These are phyloP conservation scores for Drosophila pseudoananassae DNA, from an alignment of 1,140 invertebrate species.

Conservation along the genomic window DNA sequence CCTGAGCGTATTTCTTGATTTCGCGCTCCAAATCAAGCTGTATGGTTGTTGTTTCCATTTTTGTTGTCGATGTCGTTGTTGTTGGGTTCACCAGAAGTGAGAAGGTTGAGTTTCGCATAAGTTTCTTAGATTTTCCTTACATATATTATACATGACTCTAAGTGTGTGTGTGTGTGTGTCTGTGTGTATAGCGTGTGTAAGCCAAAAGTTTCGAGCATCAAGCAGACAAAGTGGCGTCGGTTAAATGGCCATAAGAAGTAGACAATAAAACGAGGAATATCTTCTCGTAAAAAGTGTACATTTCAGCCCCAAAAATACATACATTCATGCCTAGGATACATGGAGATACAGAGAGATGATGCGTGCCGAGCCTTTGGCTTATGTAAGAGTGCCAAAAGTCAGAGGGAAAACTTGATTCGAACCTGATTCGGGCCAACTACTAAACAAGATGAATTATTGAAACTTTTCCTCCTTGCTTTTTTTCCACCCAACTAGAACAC, in stretches of 20 bases:
- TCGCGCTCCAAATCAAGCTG: slow-evolving; percentile 83
- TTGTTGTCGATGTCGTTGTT: slow-evolving; percentile 14
- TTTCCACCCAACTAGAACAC: not conserved
- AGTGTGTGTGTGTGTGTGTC: slow-evolving; percentile 1
- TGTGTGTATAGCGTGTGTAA: slow-evolving; percentile 11
- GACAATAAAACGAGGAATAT: slow-evolving; percentile 41
- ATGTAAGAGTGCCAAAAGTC: slow-evolving; percentile 40
- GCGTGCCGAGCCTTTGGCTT: slow-evolving; percentile 22
- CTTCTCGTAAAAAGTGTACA: slow-evolving; percentile 54
- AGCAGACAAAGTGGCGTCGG: slow-evolving; percentile 70
- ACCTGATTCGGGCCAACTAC: slow-evolving; percentile 15
- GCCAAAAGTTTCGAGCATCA: slow-evolving; percentile 45
- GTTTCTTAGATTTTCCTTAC: slow-evolving; percentile 47
- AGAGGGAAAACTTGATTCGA: slow-evolving; percentile 18
- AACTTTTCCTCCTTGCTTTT: slow-evolving; percentile 3
- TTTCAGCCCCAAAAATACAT: slow-evolving; percentile 27
- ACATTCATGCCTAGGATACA: not conserved
- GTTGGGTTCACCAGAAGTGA: slow-evolving; percentile 52
- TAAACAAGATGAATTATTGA: slow-evolving; percentile 38
- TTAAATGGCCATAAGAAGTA: slow-evolving; percentile 68
- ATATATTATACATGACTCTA: slow-evolving; percentile 22
- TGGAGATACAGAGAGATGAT: slow-evolving; percentile 9
- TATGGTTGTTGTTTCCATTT: slow-evolving; percentile 27
- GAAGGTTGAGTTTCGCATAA: slow-evolving; percentile 52
- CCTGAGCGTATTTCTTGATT: slow-evolving; percentile 82